These are phyloP conservation scores for Diploptera punctata DNA, from an alignment of 2,888 invertebrate species.

Conservation along the genomic window DNA sequence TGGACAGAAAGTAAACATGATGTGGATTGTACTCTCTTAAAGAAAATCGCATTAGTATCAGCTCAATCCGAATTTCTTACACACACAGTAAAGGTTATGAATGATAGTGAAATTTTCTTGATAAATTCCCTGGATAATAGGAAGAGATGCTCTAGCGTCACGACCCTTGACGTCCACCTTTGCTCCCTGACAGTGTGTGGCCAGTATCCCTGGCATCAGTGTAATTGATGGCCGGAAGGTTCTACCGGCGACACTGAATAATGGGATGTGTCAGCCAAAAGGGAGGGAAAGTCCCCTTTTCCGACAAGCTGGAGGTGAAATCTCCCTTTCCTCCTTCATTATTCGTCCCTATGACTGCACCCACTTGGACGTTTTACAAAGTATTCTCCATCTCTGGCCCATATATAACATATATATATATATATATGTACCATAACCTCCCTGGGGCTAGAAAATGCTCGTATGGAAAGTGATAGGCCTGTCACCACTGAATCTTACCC, in stretches of 20 bases:
- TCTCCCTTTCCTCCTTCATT: conserved; percentile 33
- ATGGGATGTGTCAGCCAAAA: conserved; percentile 37
- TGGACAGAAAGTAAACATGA: too few relatives aligned
- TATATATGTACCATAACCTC: background rate
- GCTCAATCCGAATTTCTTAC: too few relatives aligned
- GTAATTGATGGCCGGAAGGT: conserved; percentile 40
- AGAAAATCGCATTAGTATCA: too few relatives aligned
- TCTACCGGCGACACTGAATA: conserved; percentile 39
- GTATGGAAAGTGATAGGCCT: conserved; percentile 35
- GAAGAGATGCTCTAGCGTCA: background rate
- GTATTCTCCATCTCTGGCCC: conserved; percentile 30
- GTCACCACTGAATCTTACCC: conserved; percentile 35
- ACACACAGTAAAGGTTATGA: too few relatives aligned
- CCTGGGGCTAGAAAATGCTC: background rate
- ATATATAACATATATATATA: conserved; percentile 8
- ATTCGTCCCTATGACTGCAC: conserved; percentile 21
- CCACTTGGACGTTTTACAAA: conserved; percentile 35
- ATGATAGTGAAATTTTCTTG: too few relatives aligned
- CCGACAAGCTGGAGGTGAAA: conserved; percentile 25
- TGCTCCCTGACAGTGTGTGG: background rate
- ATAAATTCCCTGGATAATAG: background rate
- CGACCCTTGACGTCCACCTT: conserved; percentile 6
- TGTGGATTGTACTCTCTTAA: too few relatives aligned
- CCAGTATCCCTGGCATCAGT: background rate
- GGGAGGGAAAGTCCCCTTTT: conserved; percentile 38